These are phyloP conservation scores for Drosophila algonquin DNA, from an alignment of 2,888 invertebrate species.

Conservation along the genomic window DNA sequence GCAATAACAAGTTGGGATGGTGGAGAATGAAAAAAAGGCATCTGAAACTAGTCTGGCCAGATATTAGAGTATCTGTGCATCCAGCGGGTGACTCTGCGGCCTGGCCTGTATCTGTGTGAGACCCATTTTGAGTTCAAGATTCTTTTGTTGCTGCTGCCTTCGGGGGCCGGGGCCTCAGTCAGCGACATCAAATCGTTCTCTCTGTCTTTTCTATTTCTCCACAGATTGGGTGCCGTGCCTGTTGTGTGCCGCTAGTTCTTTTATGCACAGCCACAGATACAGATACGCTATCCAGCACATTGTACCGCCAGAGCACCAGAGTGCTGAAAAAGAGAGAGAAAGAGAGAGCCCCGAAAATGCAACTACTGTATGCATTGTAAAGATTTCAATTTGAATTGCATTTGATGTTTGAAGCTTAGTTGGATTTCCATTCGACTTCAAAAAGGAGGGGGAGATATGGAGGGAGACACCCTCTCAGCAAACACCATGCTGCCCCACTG, in stretches of 20 bases:
- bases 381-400: conserved; percentile 71
- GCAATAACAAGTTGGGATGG: conserved; percentile 21
- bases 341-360: conserved; percentile 35
- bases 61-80: conserved; percentile 38
- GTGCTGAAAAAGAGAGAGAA: neutral
- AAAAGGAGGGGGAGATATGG: neutral
- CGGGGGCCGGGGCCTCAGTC: conserved; percentile 2
- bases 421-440: conserved; percentile 40
- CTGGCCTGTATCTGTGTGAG: conserved; percentile 25
- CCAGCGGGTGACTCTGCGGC: conserved; percentile 36
- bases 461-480: neutral
- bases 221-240: neutral
- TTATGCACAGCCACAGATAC: neutral
- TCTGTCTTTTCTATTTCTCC: conserved; percentile 7
- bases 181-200: conserved; percentile 28
- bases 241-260: neutral
- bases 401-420: conserved; percentile 66
- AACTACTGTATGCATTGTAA: conserved; percentile 54
- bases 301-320: too few species aligned
- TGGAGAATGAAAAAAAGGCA: conserved; percentile 23
- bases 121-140: conserved; percentile 59
- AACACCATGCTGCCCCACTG: neutral
- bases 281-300: too few species aligned
- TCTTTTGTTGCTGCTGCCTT: conserved; percentile 40
- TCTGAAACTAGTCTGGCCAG: conserved; percentile 49